Evolutionary conservation across 2,113 vertebrate species (phyloP).

Genomic region (Clarias magur): DNA sequence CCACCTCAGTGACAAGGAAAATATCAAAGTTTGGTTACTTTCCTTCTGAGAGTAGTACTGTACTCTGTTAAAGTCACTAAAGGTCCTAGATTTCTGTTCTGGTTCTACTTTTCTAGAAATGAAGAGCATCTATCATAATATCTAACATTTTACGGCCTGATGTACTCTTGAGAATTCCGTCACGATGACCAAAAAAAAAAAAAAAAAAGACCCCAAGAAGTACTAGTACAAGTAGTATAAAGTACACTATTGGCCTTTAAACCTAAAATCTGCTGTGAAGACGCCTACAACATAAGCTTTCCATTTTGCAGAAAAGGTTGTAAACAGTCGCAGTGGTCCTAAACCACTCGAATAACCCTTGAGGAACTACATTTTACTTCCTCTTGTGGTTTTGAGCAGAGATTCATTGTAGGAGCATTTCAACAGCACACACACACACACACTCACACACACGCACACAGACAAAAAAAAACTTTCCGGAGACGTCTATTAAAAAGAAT

Average conservation of each 20-base stretch:
- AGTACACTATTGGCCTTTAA: background rate
- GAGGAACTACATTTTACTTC: background rate
- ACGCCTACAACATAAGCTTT: background rate
- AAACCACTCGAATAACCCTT: background rate
- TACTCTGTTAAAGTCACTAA: background rate
- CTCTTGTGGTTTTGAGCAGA: background rate
- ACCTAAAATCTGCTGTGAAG: background rate
- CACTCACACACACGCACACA: background rate
- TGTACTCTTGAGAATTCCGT: background rate
- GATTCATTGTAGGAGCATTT: background rate
- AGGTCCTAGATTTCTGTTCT: background rate
- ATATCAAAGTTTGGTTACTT: no score
- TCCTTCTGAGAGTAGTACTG: no score
- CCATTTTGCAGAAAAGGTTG: background rate
- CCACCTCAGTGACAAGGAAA: no score
- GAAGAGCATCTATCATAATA: no score
- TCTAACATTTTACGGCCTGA: background rate
- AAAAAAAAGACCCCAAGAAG: background rate
- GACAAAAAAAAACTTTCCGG: background rate
- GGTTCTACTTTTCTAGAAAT: background rate
- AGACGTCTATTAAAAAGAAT: constrained; percentile 11
- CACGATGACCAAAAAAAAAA: background rate
- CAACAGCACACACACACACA: background rate
- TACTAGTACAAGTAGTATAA: background rate
- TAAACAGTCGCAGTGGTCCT: background rate